phyloP scores from a whole-genome alignment of 2,888 invertebrate species.

The Nowickia ferox region DNA sequence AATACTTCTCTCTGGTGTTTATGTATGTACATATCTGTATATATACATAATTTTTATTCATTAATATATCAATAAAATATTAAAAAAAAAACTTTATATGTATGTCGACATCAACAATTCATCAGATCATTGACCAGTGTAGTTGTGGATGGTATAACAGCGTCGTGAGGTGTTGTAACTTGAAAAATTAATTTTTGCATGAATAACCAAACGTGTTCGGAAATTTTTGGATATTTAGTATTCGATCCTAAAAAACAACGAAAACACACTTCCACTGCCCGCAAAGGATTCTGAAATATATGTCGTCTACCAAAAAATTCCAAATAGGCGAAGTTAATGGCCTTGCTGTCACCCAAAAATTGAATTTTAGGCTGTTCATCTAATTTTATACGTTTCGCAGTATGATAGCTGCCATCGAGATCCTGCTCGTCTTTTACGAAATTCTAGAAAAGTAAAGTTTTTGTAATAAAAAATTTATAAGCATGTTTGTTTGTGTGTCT shows the following conservation, averaged over 20 bases:
- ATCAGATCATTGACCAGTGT: conserved; percentile 52
- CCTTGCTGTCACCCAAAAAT: conserved; percentile 29
- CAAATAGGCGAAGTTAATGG: conserved; percentile 22
- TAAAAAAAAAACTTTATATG: background rate
- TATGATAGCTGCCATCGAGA: background rate
- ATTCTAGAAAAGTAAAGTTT: background rate
- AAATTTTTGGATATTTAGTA: conserved; percentile 49
- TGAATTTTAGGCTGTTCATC: conserved; percentile 32
- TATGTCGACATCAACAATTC: background rate
- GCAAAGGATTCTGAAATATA: conserved; percentile 39
- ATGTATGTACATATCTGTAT: background rate
- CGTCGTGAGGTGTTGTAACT: conserved; percentile 35
- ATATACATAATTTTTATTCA: background rate
- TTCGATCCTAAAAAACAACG: conserved; percentile 42
- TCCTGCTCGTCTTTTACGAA: conserved; percentile 28
- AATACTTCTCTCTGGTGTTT: too few species aligned
- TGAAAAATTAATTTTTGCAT: conserved; percentile 52
- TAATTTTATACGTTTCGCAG: conserved; percentile 34
- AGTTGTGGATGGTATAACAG: conserved; percentile 44
- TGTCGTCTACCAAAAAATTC: conserved; percentile 38
- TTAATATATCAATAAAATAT: too few species aligned
- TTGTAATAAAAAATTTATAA: background rate
- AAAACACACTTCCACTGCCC: conserved; percentile 48
- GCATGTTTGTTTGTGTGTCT: background rate
- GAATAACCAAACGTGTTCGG: conserved; percentile 50